These are phyloP conservation scores for Phalera bucephala DNA, from an alignment of 2,888 invertebrate genomes.

Conservation along the genomic window DNA sequence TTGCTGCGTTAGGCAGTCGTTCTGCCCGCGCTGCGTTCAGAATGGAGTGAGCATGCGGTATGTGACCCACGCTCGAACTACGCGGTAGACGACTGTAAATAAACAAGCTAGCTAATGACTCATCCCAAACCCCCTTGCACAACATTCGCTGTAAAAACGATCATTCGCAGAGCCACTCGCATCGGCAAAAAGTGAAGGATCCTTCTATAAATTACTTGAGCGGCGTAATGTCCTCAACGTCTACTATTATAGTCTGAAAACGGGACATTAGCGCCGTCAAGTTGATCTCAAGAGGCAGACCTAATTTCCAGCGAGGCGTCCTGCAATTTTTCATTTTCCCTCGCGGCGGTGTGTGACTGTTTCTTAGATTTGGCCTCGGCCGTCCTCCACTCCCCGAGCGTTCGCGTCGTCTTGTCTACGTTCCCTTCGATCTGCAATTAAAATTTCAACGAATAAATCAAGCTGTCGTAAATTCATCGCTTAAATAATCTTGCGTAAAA, in stretches of 20 bases:
- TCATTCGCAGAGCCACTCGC: constrained; percentile 46
- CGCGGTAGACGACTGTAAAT: constrained; percentile 70
- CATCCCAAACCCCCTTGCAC: constrained; percentile 9
- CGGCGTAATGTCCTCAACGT: constrained; percentile 20
- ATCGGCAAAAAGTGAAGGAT: constrained; percentile 54
- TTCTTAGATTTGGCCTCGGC: constrained; percentile 96
- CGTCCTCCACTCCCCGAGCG: constrained; percentile 92
- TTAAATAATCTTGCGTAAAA: constrained; percentile 14
- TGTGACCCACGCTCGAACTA: constrained; percentile 82
- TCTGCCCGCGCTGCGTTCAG: constrained; percentile 71
- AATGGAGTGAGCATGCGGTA: constrained; percentile 77
- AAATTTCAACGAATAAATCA: constrained; percentile 10
- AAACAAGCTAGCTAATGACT: constrained; percentile 27
- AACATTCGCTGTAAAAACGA: constrained; percentile 40
- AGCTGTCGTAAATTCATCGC: neutral
- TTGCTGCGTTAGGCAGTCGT: constrained; percentile 53
- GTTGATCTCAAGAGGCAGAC: constrained; percentile 51
- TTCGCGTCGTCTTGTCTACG: constrained; percentile 93
- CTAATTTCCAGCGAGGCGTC: constrained; percentile 84
- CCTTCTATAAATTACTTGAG: constrained; percentile 44
- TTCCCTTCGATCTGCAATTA: constrained; percentile 85
- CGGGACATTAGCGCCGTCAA: constrained; percentile 38
- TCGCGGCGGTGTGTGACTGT: constrained; percentile 91
- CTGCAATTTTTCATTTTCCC: constrained; percentile 96
- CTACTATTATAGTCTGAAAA: constrained; percentile 13